These are phyloP conservation scores for Drosophila lini DNA, from an alignment of 1,140 invertebrate species.

Conservation along the genomic window DNA sequence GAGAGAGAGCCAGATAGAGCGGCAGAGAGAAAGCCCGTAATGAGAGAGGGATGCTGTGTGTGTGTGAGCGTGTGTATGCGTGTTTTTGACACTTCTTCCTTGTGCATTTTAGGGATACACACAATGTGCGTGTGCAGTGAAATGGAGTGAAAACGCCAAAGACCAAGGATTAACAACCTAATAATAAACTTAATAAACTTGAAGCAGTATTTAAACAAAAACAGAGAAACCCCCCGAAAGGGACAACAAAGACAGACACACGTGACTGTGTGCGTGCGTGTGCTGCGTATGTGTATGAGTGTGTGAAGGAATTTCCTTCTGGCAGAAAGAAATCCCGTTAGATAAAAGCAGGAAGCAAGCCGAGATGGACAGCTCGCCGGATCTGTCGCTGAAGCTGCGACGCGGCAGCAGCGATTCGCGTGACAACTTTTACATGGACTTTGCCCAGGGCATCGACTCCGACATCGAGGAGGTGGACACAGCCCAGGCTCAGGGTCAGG, in stretches of 20 bases:
- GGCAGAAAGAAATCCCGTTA: slow-evolving; percentile 7
- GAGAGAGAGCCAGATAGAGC: slow-evolving; percentile 7
- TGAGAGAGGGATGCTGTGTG: slow-evolving; percentile 29
- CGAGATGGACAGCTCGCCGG: slow-evolving; percentile 90
- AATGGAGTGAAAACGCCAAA: slow-evolving; percentile 35
- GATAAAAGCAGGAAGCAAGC: slow-evolving; percentile 1
- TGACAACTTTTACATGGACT: slow-evolving; percentile 95
- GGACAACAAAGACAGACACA: slow-evolving; percentile 1
- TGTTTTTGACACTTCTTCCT: slow-evolving; percentile 56
- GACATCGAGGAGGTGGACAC: slow-evolving; percentile 93
- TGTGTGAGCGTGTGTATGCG: slow-evolving; percentile 33
- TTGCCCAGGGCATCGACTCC: slow-evolving; percentile 93
- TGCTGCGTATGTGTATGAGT: slow-evolving; percentile 8
- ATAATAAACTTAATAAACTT: slow-evolving; percentile 22
- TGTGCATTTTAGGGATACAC: slow-evolving; percentile 59
- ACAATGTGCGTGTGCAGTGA: slow-evolving; percentile 54
- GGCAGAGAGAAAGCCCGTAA: slow-evolving; percentile 2
- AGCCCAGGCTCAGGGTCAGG: slow-evolving; percentile 54
- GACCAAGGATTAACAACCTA: slow-evolving; percentile 28
- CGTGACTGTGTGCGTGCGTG: slow-evolving; percentile 11
- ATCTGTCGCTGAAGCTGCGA: slow-evolving; percentile 91
- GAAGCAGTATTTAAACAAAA: background rate
- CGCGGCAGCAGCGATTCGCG: slow-evolving; percentile 93
- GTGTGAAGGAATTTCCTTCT: slow-evolving; percentile 17
- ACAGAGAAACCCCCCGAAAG: background rate